These are phyloP conservation scores for Oscheius sp. DNA, from an alignment of 2,888 invertebrate species.

Conservation along the genomic window DNA sequence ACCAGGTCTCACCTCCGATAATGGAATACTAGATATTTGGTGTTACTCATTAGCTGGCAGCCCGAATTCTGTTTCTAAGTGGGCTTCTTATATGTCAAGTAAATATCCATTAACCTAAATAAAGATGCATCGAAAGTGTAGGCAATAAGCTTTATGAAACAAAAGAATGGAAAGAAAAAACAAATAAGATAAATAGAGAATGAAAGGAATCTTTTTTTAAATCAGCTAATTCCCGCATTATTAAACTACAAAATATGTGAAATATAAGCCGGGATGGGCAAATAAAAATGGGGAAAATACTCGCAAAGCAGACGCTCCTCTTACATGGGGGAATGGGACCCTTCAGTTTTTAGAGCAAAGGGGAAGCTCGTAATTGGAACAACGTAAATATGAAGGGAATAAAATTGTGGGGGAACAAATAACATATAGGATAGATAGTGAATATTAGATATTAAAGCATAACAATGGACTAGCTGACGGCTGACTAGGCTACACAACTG, in stretches of 20 bases:
- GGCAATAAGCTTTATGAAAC: neutral
- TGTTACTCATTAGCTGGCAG: too few species aligned
- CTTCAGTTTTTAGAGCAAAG: slow-evolving; percentile 6
- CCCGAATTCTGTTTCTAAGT: too few species aligned
- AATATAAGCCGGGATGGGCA: slow-evolving; percentile 14
- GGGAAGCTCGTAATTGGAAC: slow-evolving; percentile 31
- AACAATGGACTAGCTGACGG: slow-evolving; percentile 20
- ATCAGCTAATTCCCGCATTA: neutral
- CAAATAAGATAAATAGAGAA: slow-evolving; percentile 4
- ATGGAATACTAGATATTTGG: too few species aligned
- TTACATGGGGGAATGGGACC: slow-evolving; percentile 14
- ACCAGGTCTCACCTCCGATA: too few species aligned
- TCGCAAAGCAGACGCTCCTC: slow-evolving; percentile 27
- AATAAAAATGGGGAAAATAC: slow-evolving; percentile 23
- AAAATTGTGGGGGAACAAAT: neutral
- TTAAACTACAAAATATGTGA: slow-evolving; percentile 10
- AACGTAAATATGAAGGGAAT: slow-evolving; percentile 14
- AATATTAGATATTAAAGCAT: slow-evolving; percentile 29
- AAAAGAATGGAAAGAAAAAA: neutral
- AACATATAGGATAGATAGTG: neutral
- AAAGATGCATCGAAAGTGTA: neutral
- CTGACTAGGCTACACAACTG: slow-evolving; percentile 24
- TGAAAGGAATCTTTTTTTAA: neutral
- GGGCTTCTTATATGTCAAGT: too few species aligned
- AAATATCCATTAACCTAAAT: too few species aligned